Conservation (phyloP, 2,797 vertebrate genomes). For the Rhinophrynus dorsalis region DNA sequence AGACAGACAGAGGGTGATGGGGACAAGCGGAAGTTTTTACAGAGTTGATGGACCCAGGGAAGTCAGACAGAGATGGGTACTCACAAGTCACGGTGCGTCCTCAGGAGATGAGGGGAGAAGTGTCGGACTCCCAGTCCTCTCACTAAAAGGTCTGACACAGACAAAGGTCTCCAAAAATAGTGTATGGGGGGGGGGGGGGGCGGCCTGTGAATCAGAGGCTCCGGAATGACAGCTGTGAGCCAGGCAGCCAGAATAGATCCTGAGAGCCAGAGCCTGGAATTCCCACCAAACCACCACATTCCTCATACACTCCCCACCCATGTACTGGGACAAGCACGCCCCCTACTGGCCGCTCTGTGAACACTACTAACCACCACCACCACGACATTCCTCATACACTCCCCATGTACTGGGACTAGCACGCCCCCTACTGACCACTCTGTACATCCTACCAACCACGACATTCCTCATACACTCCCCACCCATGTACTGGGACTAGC, state of each 20-base stretch:
- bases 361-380: no score
- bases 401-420: no score
- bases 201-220: neutral
- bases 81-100: neutral
- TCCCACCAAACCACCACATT: conserved; percentile 26
- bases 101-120: neutral
- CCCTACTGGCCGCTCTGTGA: no score
- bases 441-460: no score
- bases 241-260: conserved; percentile 28
- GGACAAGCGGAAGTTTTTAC: conserved; percentile 45
- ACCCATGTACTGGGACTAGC: no score
- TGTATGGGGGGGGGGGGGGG: neutral
- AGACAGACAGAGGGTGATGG: conserved; percentile 9
- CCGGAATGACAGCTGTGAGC: conserved; percentile 29
- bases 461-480: no score
- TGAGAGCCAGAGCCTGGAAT: neutral
- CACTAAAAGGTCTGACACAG: neutral
- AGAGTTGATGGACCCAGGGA: neutral
- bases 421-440: no score
- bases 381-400: no score
- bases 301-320: neutral
- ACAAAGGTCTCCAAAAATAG: conserved; percentile 22
- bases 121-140: neutral
- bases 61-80: neutral
- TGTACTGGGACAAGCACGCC: neutral